These are phyloP conservation scores for Aleadryas rufinucha DNA, from an alignment of 2,113 vertebrate genomes.

Conservation along the genomic window DNA sequence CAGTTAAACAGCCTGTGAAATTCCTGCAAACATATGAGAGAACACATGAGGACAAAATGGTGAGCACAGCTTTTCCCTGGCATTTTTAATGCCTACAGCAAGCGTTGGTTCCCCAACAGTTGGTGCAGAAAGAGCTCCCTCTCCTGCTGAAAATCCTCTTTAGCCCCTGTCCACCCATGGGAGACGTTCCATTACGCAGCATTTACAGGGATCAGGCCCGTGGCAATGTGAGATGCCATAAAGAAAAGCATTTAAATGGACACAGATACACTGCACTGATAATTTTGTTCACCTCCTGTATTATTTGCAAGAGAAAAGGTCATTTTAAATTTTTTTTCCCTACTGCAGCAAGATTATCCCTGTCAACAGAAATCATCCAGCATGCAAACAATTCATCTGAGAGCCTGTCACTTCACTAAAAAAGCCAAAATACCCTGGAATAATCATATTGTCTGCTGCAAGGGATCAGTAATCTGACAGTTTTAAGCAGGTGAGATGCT, in stretches of 20 bases:
- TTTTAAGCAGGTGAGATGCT: background rate
- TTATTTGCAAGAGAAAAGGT: background rate
- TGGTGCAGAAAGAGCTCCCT: conserved; percentile 35
- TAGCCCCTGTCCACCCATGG: background rate
- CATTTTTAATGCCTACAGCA: background rate
- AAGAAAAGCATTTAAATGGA: background rate
- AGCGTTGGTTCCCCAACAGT: background rate
- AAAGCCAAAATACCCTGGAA: background rate
- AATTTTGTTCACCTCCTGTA: background rate
- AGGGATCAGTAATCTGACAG: background rate
- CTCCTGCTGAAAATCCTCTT: conserved; percentile 10
- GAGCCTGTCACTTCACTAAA: background rate
- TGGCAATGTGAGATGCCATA: background rate
- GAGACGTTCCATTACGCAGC: background rate
- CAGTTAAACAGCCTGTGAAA: background rate
- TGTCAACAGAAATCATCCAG: background rate
- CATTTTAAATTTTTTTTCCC: background rate
- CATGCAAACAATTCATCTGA: background rate
- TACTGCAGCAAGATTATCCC: background rate
- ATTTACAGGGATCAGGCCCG: background rate
- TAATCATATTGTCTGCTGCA: background rate
- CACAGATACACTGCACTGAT: background rate
- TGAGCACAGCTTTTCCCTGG: background rate
- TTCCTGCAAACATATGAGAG: background rate
- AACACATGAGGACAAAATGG: background rate